Evolutionary conservation across 1,140 invertebrate genomes (phyloP).

Genomic region (Nilaparvata lugens): DNA sequence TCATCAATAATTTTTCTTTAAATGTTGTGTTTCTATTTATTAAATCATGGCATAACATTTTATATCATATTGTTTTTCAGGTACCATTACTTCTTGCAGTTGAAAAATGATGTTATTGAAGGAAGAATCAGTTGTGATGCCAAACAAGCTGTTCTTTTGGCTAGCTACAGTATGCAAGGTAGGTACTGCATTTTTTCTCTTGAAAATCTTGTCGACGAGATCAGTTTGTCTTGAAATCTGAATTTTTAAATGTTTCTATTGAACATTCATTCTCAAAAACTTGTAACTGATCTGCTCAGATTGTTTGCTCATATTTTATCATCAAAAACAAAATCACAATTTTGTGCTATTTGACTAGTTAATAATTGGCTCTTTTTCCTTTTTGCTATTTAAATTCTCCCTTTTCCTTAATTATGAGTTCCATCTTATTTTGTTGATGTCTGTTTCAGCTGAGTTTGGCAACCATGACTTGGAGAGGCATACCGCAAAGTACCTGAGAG

Average conservation of each 20-base stretch:
- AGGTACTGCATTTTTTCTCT: slow-evolving; percentile 12
- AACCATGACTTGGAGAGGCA: slow-evolving; percentile 87
- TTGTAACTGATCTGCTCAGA: too few species aligned
- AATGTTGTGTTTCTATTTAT: not conserved
- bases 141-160: slow-evolving; percentile 79
- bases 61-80: too few species aligned
- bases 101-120: slow-evolving; percentile 91
- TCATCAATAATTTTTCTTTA: not conserved
- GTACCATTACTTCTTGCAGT: slow-evolving; percentile 91
- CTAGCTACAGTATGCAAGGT: slow-evolving; percentile 85
- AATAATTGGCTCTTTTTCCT: slow-evolving; percentile 3
- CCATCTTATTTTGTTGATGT: slow-evolving; percentile 7
- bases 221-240: too few species aligned
- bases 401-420: too few species aligned
- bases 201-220: too few species aligned
- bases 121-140: slow-evolving; percentile 77
- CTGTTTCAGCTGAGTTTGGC: slow-evolving; percentile 75
- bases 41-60: too few species aligned
- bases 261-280: too few species aligned
- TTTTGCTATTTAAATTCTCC: not conserved
- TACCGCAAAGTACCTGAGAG: slow-evolving; percentile 83
- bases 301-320: too few species aligned
- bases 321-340: too few species aligned
- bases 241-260: too few species aligned
- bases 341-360: too few species aligned